Percentiles rank a stretch among this genome's conserved stretches.
Conservation (phyloP, 2,113 vertebrate species). For the Rhinolophus ferrumequinum region DNA sequence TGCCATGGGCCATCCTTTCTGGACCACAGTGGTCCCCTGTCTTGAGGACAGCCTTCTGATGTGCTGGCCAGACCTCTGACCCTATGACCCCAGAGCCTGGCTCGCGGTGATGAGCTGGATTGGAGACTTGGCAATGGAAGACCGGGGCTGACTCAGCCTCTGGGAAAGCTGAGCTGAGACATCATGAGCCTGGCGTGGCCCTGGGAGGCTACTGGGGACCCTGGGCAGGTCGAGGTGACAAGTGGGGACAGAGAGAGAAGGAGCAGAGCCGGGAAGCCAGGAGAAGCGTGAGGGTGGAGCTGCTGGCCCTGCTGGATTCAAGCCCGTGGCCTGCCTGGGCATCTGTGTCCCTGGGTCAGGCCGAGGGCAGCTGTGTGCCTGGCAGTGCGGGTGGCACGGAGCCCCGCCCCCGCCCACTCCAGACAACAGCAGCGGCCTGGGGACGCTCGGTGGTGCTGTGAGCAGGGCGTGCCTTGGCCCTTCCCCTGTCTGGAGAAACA, state of each 20-base stretch:
- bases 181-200: neutral
- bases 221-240: neutral
- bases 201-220: fast-evolving
- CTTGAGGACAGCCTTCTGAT: neutral
- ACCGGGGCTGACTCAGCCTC: neutral
- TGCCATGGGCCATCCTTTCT: fast-evolving
- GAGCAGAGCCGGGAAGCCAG: neutral
- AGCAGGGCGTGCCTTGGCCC: neutral
- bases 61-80: fast-evolving
- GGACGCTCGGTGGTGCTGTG: fast-evolving
- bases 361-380: neutral
- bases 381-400: fast-evolving
- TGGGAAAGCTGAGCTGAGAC: neutral
- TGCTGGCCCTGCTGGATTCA: fast-evolving
- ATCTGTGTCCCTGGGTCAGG: too few relatives aligned
- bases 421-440: neutral
- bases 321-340: fast-evolving
- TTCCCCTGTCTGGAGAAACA: neutral
- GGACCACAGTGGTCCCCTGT: fast-evolving
- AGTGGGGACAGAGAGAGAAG: fast-evolving
- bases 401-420: neutral
- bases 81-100: fast-evolving
- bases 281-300: too few relatives aligned
- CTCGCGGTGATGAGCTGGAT: fast-evolving
- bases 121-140: neutral